Base-by-base conservation (phyloP, 2,113 vertebrate species). In the Peromyscus maniculatus region DNA sequence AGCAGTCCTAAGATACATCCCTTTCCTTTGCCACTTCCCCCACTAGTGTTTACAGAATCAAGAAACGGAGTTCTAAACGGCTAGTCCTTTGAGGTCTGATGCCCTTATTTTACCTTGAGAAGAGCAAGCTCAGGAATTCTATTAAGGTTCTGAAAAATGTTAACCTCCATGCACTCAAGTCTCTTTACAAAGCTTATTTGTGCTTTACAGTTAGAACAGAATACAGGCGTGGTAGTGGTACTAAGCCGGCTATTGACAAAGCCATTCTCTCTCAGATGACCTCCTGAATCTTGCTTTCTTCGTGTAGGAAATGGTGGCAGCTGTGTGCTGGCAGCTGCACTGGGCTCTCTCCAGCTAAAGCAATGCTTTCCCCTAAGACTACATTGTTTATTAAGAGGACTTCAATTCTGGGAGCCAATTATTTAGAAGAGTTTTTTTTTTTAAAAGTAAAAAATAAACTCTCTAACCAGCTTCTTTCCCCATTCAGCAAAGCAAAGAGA, bases 131-230 rank as follows among this genome's bases (percentile, higher is more conserved):
- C 77, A 90, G 88, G 87, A 91, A 97, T 91, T 89, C 93, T 46
- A 96, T 97, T 96, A 72, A 96, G 91, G 82, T 95, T 52, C 90
- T 96, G 77, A 89, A 95, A 94, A 97, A 49, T 87, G n/a, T 93
- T 94, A 93, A 69, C 87, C 71, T 96, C 87, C 66, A 64, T 46
- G 72, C 28, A 59, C 78, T 43, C 1, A 1, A 71, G 69, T n/a
- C 52, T 64, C 86, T 83, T 97, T 52, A 87, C 28, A 12, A 94
- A 96, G 83, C 62, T 82, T 46, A 46, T 96, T 95, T 96, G 49
- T 79, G 49, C 94, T 94, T 93, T 19, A 66, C 39, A 46, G 79
- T 71, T 69, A 78, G 52, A 93, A 39, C 1, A 9, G 55, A 86
- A 57, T 46, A 49, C 79, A 39, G 52, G 28, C 24, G 36, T 0